These are phyloP conservation scores for Matsumurasca onukii DNA, from an alignment of 1,140 invertebrate species.

Conservation along the genomic window DNA sequence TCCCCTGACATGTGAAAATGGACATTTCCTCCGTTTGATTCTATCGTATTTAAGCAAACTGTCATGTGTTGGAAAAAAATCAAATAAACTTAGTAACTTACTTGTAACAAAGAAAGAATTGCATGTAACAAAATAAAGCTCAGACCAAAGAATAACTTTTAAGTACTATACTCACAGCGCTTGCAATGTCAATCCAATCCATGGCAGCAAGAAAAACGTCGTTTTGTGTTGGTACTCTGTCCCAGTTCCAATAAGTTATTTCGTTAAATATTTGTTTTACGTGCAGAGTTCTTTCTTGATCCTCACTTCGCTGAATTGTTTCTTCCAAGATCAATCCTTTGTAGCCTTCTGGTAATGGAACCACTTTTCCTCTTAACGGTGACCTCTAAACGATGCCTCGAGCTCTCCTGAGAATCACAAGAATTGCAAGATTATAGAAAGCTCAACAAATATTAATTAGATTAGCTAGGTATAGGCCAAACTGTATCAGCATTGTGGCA, in stretches of 20 bases:
- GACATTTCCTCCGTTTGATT: too few relatives aligned
- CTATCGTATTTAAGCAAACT: not conserved
- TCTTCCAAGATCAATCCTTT: slow-evolving; percentile 66
- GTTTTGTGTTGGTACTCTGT: slow-evolving; percentile 67
- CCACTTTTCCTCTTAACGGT: slow-evolving; percentile 63
- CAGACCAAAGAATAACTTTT: not conserved
- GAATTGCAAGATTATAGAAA: not conserved
- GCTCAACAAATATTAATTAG: slow-evolving; percentile 30
- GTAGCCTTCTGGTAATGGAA: slow-evolving; percentile 62
- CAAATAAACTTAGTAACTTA: not conserved
- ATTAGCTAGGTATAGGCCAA: not conserved
- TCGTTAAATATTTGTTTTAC: slow-evolving; percentile 61
- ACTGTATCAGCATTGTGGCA: not conserved
- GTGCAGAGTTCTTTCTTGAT: slow-evolving; percentile 61
- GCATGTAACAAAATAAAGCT: not conserved
- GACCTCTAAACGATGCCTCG: slow-evolving; percentile 64
- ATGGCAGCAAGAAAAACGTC: slow-evolving; percentile 65
- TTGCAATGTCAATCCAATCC: slow-evolving; percentile 75
- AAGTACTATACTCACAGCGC: slow-evolving; percentile 69
- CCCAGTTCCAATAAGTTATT: slow-evolving; percentile 78
- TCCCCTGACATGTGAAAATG: too few relatives aligned
- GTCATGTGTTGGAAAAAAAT: not conserved
- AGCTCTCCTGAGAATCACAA: slow-evolving; percentile 46
- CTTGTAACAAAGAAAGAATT: not conserved
- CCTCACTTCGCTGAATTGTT: slow-evolving; percentile 59